These are phyloP conservation scores for Patella pellucida DNA, from an alignment of 2,888 invertebrate genomes.

Conservation along the genomic window DNA sequence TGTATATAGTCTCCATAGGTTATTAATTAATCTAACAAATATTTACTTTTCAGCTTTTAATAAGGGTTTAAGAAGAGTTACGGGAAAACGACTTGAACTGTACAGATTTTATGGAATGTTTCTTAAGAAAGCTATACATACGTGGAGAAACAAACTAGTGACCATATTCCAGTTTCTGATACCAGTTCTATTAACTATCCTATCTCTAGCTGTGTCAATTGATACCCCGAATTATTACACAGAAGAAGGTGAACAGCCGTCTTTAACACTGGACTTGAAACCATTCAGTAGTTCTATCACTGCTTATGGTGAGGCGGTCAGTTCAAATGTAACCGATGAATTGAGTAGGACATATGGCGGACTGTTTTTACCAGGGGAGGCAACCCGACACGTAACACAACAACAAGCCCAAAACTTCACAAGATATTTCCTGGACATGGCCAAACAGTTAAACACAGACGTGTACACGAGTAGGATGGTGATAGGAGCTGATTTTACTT, in stretches of 20 bases:
- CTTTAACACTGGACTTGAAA: slow-evolving; percentile 75
- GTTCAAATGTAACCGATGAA: slow-evolving; percentile 12
- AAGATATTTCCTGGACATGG: slow-evolving; percentile 40
- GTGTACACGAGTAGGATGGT: slow-evolving; percentile 67
- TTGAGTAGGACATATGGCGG: not conserved
- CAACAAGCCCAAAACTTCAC: not conserved
- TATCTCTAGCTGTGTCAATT: slow-evolving; percentile 77
- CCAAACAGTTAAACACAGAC: slow-evolving; percentile 56
- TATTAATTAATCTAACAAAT: not conserved
- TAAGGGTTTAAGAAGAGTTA: slow-evolving; percentile 47
- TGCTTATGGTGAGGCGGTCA: slow-evolving; percentile 34
- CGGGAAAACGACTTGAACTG: slow-evolving; percentile 70
- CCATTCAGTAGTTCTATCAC: slow-evolving; percentile 37
- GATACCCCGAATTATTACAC: slow-evolving; percentile 57
- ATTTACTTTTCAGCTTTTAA: slow-evolving; percentile 46
- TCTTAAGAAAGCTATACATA: slow-evolving; percentile 77
- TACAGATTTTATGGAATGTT: slow-evolving; percentile 79
- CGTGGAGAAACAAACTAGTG: slow-evolving; percentile 78
- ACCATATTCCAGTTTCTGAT: slow-evolving; percentile 75
- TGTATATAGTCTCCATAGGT: too few relatives aligned
- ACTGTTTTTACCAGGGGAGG: not conserved
- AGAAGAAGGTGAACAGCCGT: slow-evolving; percentile 72
- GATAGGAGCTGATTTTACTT: slow-evolving; percentile 53
- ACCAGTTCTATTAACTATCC: slow-evolving; percentile 78
- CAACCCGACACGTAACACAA: not conserved